These are phyloP conservation scores for Mystacides longicornis DNA, from an alignment of 2,888 invertebrate genomes.

Conservation along the genomic window DNA sequence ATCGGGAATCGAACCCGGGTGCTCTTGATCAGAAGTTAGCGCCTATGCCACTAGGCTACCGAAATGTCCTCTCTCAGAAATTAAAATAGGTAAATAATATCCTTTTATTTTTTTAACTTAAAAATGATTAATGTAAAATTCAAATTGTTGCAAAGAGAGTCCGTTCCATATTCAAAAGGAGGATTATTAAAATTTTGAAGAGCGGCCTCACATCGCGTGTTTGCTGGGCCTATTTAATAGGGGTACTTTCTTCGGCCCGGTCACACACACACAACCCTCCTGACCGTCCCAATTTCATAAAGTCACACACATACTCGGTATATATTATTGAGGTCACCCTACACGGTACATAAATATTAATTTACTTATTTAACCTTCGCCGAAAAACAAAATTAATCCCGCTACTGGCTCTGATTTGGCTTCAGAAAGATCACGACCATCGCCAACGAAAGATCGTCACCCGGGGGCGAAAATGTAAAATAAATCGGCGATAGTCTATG, in stretches of 20 bases:
- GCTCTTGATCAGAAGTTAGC: no score
- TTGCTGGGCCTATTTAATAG: not conserved
- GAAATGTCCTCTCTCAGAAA: no score
- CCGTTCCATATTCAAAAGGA: slow-evolving; percentile 20
- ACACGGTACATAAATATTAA: not conserved
- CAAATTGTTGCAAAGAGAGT: no score
- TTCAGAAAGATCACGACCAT: not conserved
- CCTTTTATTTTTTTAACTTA: no score
- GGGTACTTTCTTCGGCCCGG: slow-evolving; percentile 8
- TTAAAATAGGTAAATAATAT: no score
- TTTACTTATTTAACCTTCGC: not conserved
- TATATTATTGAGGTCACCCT: slow-evolving; percentile 18
- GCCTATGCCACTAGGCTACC: no score
- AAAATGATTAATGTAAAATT: no score
- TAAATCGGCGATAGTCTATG: no score
- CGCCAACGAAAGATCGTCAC: not conserved
- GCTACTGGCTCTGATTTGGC: no score
- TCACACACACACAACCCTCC: not conserved
- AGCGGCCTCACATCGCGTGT: slow-evolving; percentile 21
- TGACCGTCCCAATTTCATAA: slow-evolving; percentile 9
- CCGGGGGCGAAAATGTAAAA: no score
- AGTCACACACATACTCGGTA: not conserved
- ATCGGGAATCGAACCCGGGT: no score
- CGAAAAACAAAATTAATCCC: not conserved
- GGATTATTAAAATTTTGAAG: slow-evolving; percentile 27